Percentiles rank a stretch among this genome's conserved stretches.
These are phyloP conservation scores for Pseudomyrmex dendroicus DNA, from an alignment of 1,140 invertebrate genomes.

Conservation along the genomic window DNA sequence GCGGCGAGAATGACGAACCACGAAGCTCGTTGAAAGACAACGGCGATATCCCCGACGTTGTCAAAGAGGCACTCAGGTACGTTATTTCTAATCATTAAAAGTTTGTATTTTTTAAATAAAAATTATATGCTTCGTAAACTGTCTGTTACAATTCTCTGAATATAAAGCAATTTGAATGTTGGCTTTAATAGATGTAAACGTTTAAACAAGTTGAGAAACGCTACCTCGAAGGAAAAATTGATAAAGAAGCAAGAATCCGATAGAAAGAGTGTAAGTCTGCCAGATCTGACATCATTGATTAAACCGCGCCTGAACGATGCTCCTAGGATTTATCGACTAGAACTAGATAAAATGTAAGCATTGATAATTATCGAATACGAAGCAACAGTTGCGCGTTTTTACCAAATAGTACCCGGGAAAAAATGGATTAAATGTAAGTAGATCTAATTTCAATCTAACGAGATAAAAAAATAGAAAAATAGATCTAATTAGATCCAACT, in stretches of 20 bases:
- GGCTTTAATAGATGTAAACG: conserved; percentile 77
- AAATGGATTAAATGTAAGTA: background rate
- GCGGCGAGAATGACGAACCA: conserved; percentile 79
- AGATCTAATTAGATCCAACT: too few species aligned
- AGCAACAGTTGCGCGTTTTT: background rate
- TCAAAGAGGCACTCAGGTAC: conserved; percentile 80
- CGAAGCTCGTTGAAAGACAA: conserved; percentile 2
- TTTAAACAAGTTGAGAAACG: conserved; percentile 81
- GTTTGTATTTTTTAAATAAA: background rate
- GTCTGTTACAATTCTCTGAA: background rate
- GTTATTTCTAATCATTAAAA: conserved; percentile 10
- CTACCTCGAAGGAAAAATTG: conserved; percentile 66
- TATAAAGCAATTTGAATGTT: background rate
- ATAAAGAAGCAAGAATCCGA: conserved; percentile 75
- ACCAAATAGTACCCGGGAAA: background rate
- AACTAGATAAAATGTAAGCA: conserved; percentile 41
- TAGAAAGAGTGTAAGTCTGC: conserved; percentile 82
- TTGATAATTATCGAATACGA: conserved; percentile 4
- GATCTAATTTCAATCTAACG: too few species aligned
- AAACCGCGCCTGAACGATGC: conserved; percentile 73
- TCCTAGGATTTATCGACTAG: conserved; percentile 15
- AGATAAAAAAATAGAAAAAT: too few species aligned
- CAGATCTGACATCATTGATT: conserved; percentile 75
- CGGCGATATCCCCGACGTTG: conserved; percentile 82
- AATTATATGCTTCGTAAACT: background rate